Evolutionary conservation across 1,140 invertebrate species (phyloP), one percentile per base, ranked within the genome.

Genomic region (Zaprionus camerounensis): DNA sequence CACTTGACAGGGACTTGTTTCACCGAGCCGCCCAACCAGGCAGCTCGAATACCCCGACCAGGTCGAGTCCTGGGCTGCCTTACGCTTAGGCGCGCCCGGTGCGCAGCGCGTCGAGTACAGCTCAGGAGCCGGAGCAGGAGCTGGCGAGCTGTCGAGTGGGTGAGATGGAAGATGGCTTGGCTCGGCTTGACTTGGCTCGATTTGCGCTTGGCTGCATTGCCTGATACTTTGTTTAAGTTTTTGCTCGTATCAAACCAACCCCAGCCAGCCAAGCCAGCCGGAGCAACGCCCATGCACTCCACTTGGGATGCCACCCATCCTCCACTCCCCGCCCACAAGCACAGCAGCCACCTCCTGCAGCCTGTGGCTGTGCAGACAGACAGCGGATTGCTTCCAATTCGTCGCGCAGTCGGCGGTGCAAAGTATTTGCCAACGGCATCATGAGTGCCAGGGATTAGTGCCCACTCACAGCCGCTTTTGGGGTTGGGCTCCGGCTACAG

Each of bases 321-420:
- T 15, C 28, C 46, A 11, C 61, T 63, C 17, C 56, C 15, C 64
- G 13, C 28, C 20, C 26, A n/a, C 28, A 12, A 17, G 15, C 15
- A 49, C 11, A 61, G 34, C 28, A 28, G n/a, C 80, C 71, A 64
- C 57, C 63, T 56, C 53, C 24, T 22, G 53, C 26, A 56, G 22
- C 51, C 24, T 6, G 51, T 15, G 80, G 71, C 72, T 80, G 66
- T 67, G 79, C 77, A 88, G 83, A 87, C 84, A 88, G 84, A 88
- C 84, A 88, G 79, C 78, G 82, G 81, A 90, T 90, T 90, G 85
- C 85, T 90, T 90, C 85, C 85, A 90, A 90, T 90, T 90, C 85
- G 85, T 90, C 85, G 85, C 85, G 85, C 85, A 90, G 85, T 90
- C 82, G 85, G 85, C 85, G 81, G 85, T 90, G 85, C 86, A 85